phyloP scores from a whole-genome alignment of 2,113 vertebrate species.

The Menidia beryllina region DNA sequence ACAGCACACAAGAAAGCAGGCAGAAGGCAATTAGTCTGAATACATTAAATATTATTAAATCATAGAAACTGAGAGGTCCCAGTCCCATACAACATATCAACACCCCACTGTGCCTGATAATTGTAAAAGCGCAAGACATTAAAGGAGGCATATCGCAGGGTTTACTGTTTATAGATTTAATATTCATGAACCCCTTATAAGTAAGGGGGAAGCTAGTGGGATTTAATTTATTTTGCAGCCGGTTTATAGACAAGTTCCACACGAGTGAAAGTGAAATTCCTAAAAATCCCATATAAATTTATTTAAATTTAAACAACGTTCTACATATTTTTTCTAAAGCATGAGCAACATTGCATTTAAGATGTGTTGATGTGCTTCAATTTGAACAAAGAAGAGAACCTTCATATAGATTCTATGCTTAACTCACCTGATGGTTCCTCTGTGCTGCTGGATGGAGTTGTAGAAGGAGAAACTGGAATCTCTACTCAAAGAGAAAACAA shows the following conservation, averaged over 20 bases:
- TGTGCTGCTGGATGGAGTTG: slow-evolving; percentile 89
- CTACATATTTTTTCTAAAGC: neutral
- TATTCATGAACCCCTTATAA: slow-evolving; percentile 72
- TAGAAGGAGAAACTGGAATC: slow-evolving; percentile 90
- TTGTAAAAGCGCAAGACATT: slow-evolving; percentile 75
- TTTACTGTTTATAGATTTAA: slow-evolving; percentile 70
- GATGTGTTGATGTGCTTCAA: neutral
- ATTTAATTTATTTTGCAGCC: slow-evolving; percentile 64
- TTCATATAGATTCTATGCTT: neutral
- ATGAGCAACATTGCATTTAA: neutral
- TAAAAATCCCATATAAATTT: slow-evolving; percentile 19
- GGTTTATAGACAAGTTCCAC: slow-evolving; percentile 30
- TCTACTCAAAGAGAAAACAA: slow-evolving; percentile 80
- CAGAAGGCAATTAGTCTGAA: slow-evolving; percentile 4
- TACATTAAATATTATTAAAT: slow-evolving; percentile 53
- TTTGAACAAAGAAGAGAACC: neutral
- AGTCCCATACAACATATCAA: slow-evolving; percentile 19
- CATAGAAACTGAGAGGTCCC: slow-evolving; percentile 50
- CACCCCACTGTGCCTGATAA: slow-evolving; percentile 76
- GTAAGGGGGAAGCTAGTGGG: slow-evolving; percentile 60
- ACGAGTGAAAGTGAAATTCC: slow-evolving; percentile 5
- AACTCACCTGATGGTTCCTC: slow-evolving; percentile 91
- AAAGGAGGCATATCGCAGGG: slow-evolving; percentile 68
- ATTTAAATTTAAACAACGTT: slow-evolving; percentile 7
- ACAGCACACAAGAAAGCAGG: slow-evolving; percentile 16